A percentile compares a stretch with the other conserved stretches of the same genome.
These are phyloP conservation scores for Enteromius argenteus DNA, from an alignment of 2,797 vertebrate species.

Conservation along the genomic window DNA sequence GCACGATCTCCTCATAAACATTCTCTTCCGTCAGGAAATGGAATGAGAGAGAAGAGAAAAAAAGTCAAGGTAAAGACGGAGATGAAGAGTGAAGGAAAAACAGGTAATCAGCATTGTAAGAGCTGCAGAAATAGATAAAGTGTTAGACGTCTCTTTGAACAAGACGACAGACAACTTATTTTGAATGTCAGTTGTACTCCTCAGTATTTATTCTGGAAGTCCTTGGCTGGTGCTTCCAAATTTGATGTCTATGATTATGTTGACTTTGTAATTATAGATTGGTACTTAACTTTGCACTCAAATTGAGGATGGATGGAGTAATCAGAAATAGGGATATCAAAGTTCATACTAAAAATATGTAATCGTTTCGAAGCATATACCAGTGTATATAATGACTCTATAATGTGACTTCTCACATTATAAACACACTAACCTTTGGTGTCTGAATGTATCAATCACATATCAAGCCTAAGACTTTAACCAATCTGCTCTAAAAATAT, in stretches of 20 bases:
- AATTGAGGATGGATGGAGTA: background rate
- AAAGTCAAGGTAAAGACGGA: background rate
- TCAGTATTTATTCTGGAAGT: background rate
- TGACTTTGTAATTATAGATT: background rate
- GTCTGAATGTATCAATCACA: background rate
- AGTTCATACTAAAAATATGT: background rate
- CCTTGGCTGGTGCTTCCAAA: background rate
- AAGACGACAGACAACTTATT: background rate
- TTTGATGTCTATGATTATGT: background rate
- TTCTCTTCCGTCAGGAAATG: slow-evolving; percentile 43
- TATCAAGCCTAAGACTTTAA: background rate
- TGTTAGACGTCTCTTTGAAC: slow-evolving; percentile 24
- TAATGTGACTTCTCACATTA: background rate
- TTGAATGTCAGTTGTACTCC: background rate
- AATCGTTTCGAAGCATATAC: background rate
- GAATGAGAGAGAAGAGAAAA: slow-evolving; percentile 1
- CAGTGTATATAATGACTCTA: background rate
- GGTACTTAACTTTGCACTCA: background rate
- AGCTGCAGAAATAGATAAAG: slow-evolving; percentile 36
- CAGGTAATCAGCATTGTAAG: slow-evolving; percentile 9
- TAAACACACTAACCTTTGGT: background rate
- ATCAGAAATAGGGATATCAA: background rate
- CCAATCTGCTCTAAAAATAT: slow-evolving; percentile 10
- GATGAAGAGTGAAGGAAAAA: slow-evolving; percentile 27
- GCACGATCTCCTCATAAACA: slow-evolving; percentile 41